Base-by-base conservation (phyloP, 2,797 vertebrate genomes). In the Chiloscyllium punctatum region DNA sequence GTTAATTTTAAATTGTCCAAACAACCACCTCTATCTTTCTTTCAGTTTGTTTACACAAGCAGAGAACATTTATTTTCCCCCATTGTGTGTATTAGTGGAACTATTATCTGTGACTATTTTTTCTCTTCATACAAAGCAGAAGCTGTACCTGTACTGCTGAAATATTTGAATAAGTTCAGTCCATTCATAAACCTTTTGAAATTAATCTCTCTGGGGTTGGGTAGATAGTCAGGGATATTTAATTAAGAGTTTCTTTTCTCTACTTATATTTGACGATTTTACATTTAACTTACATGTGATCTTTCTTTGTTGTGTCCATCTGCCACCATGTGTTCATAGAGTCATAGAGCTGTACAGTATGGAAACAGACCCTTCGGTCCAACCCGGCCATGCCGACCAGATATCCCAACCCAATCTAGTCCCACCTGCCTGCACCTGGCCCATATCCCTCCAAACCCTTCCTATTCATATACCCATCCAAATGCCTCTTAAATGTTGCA, bases 1-100 rank as follows among this genome's bases (percentile, higher is more conserved):
- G 9, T 62, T 62, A 9, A 11, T 62, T 8, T 62, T 62, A 62
- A 62, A 62, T 62, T 11, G 11, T 62, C 11, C 57, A 62, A 9
- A 57, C 62, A 21, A 23, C 27, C 25, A 23, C 30, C 27, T 94
- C 33, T 37, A 1, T 30, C 33, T 94, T 13, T 13, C 66, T 94
- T 62, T 94, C 33, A 11, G 16, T 68, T 62, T 37, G 18, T 42
- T 72, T 42, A 84, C 4, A 96, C 97, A 96, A 96, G 30, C 95
- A 66, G 96, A 96, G 96, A 96, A 97, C 96, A 96, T 18, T 21
- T 86, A 18, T 8, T 86, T 33, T n/a, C 6, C 42, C 42, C 18
- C 23, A 9, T 51, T 21, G 8, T 86, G 6, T 7, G 51, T 25
- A 86, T 86, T 42, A 51, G 48, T 13, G 48, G 21, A 84, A 84